These are phyloP conservation scores for Elgaria multicarinata DNA, from an alignment of 2,113 vertebrate genomes.

Conservation along the genomic window DNA sequence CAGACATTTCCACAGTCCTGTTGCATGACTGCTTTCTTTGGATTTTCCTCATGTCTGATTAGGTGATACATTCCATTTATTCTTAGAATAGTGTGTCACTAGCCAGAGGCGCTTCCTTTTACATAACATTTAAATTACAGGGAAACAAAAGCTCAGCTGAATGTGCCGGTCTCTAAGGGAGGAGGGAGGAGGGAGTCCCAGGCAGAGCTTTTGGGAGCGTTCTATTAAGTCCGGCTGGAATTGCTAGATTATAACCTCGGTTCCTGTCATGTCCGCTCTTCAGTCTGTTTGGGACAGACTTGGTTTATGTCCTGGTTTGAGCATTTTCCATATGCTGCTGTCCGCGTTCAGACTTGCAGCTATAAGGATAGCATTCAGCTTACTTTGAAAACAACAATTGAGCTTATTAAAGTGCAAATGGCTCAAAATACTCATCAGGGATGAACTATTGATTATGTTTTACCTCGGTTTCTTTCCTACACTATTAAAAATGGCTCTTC, in stretches of 20 bases:
- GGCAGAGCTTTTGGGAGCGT: not conserved
- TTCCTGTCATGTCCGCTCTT: too few relatives aligned
- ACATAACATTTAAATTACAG: not conserved
- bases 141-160: not conserved
- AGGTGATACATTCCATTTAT: not conserved
- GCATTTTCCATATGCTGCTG: not conserved
- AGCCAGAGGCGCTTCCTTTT: constrained; percentile 5
- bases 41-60: not conserved
- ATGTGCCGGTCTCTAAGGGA: not conserved
- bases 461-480: not conserved
- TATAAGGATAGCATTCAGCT: too few relatives aligned
- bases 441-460: too few relatives aligned
- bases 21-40: not conserved
- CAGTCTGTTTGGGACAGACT: too few relatives aligned
- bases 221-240: not conserved
- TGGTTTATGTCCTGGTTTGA: not conserved
- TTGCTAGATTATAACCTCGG: not conserved
- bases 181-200: not conserved
- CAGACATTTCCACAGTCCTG: not conserved
- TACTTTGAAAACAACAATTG: not conserved
- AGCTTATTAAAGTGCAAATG: not conserved
- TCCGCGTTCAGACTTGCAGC: not conserved
- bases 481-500: not conserved
- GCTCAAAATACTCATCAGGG: not conserved
- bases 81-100: not conserved